Evolutionary conservation across 2,888 invertebrate genomes (phyloP), one percentile per base, ranked within the genome.

Genomic region (Chorisops tibialis): DNA sequence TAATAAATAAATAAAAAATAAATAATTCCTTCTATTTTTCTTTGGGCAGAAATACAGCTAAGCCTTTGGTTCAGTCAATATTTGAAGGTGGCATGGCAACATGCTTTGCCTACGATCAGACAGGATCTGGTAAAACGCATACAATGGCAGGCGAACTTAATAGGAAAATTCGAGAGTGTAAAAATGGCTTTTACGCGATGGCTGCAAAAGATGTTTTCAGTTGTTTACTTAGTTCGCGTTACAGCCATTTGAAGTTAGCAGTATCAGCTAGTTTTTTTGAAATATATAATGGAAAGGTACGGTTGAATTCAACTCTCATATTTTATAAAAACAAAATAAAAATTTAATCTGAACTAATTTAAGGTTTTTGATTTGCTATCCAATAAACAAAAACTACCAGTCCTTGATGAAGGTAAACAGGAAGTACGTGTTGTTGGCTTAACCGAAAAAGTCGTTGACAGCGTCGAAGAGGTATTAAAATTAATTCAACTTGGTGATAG

Each of bases 51-150:
- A 97, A 95, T 79, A 96, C 98, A 65, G 98, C 98, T 39, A 94
- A 95, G 79, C 98, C 98, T 7, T 81, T 99, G 70, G 96, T 99
- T 59, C 91, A 94, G 79, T 96, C 96, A 61, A 93, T 99, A 75
- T 99, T 99, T 81, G 97, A 99, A 69, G 94, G 96, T 64, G 97
- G 97, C 48, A 97, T 97, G 92, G 98, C 99, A 21, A 99, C 99
- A 22, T 99, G 99, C 79, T 99, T 99, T 81, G 98, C 99, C 4
- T 99, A 99, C 79, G 99, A 99, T 59, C 99, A 99, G 80, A 99
- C 98, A 1, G 99, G 98, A 49, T 94, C 94, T 72, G 86, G 96
- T 75, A 91, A 99, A 83, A 87, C 98, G 70, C 91, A 99, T 82
- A 99, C 98, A 39, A 99, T 99, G 98, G 98, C 98, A 48, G 98